A percentile compares a stretch with the other conserved stretches of the same genome.
These are phyloP conservation scores for Synchiropus splendidus DNA, from an alignment of 2,113 vertebrate species.

Conservation along the genomic window DNA sequence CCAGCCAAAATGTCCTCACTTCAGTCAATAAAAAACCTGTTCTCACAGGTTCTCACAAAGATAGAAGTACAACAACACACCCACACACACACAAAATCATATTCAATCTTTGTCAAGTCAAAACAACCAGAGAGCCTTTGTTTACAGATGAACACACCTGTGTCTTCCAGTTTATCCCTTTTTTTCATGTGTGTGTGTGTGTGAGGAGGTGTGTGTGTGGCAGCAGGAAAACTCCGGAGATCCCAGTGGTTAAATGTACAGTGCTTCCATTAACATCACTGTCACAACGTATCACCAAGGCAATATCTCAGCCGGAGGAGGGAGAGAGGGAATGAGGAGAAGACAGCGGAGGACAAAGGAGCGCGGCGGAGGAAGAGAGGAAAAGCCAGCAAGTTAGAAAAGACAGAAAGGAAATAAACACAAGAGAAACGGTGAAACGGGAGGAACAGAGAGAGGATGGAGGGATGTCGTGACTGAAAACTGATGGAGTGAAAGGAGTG, in stretches of 20 bases:
- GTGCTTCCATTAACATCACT: constrained; percentile 56
- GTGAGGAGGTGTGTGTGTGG: constrained; percentile 14
- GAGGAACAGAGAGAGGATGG: too few species aligned
- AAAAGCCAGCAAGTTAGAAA: background rate
- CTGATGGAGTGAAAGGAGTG: too few species aligned
- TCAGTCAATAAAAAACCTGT: too few species aligned
- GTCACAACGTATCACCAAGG: constrained; percentile 50
- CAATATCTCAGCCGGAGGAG: constrained; percentile 45
- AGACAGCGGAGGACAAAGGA: background rate
- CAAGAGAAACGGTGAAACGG: accelerated
- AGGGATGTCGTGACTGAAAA: too few species aligned
- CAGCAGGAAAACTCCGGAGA: constrained; percentile 28
- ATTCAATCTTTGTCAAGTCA: background rate
- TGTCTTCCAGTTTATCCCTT: background rate
- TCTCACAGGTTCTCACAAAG: background rate
- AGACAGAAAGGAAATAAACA: background rate
- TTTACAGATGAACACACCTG: constrained; percentile 20
- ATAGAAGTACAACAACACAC: too few species aligned
- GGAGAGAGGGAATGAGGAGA: background rate
- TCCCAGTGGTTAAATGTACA: constrained; percentile 46
- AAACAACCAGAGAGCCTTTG: constrained; percentile 1
- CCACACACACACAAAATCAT: background rate
- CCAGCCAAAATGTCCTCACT: too few species aligned
- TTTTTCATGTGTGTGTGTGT: constrained; percentile 3
- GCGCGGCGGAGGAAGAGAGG: background rate